Percentiles rank a stretch among this genome's conserved stretches.
phyloP scores from a whole-genome alignment of 2,888 invertebrate genomes.

The Drosophila anomalipes region DNA sequence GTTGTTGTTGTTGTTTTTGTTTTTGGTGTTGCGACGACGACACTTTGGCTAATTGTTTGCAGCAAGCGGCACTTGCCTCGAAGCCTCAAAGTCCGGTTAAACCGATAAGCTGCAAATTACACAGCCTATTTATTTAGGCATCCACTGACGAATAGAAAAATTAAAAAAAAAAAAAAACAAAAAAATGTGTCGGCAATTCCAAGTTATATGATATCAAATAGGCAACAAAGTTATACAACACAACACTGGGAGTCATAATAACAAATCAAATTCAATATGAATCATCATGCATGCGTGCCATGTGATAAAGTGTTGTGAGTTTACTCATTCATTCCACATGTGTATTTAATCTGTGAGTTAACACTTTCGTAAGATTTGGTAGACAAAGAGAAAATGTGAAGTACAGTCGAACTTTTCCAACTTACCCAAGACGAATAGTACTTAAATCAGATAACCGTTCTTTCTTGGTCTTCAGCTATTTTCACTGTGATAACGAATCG shows the following conservation, averaged over 20 bases:
- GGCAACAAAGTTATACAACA: slow-evolving; percentile 9
- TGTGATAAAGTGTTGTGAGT: slow-evolving; percentile 22
- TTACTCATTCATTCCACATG: slow-evolving; percentile 14
- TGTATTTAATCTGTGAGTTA: slow-evolving; percentile 4
- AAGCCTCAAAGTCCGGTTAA: slow-evolving; percentile 23
- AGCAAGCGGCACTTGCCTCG: slow-evolving; percentile 59
- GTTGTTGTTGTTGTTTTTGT: slow-evolving; percentile 22
- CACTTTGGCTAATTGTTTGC: slow-evolving; percentile 76
- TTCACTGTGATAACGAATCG: not conserved
- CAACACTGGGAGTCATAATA: slow-evolving; percentile 7
- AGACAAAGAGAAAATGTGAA: not conserved
- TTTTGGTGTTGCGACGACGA: slow-evolving; percentile 44
- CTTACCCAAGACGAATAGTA: not conserved
- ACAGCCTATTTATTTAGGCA: slow-evolving; percentile 30
- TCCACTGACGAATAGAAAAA: not conserved
- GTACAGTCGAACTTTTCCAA: not conserved
- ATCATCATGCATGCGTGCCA: slow-evolving; percentile 18
- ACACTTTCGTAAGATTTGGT: not conserved
- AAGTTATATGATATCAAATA: slow-evolving; percentile 28
- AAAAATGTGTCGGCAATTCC: slow-evolving; percentile 16
- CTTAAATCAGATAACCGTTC: not conserved
- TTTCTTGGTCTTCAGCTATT: not conserved
- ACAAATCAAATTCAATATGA: slow-evolving; percentile 27
- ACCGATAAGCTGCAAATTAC: slow-evolving; percentile 47
- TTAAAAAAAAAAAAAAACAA: not conserved